Conservation (phyloP, 2,797 vertebrate genomes). For the Picus viridis region DNA sequence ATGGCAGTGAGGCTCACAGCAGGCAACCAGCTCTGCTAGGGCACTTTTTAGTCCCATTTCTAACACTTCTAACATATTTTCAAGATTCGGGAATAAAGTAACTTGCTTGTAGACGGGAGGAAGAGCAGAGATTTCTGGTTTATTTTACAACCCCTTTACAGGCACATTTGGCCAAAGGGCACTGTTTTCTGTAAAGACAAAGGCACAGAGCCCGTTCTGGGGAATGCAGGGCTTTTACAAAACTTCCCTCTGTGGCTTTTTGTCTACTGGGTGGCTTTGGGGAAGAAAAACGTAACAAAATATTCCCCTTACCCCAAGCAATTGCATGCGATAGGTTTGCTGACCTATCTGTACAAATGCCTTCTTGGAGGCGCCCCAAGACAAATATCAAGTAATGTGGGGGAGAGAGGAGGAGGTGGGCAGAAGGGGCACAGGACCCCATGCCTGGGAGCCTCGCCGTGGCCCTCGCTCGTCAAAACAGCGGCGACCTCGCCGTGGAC, state of each 20-base stretch:
- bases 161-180: conserved; percentile 54
- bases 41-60: conserved; percentile 43
- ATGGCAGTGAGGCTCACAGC: conserved; percentile 54
- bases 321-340: background rate
- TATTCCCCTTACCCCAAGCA: background rate
- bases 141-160: conserved; percentile 60
- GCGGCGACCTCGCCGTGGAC: background rate
- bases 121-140: conserved; percentile 49
- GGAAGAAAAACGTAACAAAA: rapidly evolving
- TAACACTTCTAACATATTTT: conserved; percentile 44
- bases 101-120: conserved; percentile 16
- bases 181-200: conserved; percentile 29
- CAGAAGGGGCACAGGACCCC: background rate
- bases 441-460: rapidly evolving
- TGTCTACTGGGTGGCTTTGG: conserved; percentile 20
- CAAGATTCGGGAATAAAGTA: conserved; percentile 45
- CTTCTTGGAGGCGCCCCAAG: background rate
- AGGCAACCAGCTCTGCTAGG: conserved; percentile 51
- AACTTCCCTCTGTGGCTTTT: background rate
- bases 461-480: background rate
- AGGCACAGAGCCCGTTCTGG: conserved; percentile 12
- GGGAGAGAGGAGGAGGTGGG: background rate
- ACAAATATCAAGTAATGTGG: background rate
- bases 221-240: conserved; percentile 3
- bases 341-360: background rate